Percentiles rank a stretch among this genome's conserved stretches.
Evolutionary conservation across 2,113 vertebrate genomes (phyloP).

Genomic region (Hydrochoerus hydrochaeris): DNA sequence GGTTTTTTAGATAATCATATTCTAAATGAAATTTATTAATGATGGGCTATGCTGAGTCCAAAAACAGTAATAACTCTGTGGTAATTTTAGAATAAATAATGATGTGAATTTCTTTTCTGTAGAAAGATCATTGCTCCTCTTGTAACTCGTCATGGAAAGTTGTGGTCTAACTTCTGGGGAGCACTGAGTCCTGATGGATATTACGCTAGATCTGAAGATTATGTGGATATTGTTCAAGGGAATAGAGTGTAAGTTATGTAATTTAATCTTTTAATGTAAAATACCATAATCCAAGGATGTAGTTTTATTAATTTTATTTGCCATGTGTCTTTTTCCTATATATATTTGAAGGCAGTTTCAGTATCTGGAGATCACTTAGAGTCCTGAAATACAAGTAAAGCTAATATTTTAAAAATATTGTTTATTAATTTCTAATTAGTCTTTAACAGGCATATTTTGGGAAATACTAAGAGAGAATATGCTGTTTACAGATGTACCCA

Average conservation of each 20-base stretch:
- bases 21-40: conserved; percentile 24
- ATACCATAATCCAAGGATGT: not conserved
- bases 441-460: not conserved
- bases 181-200: conserved; percentile 96
- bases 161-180: conserved; percentile 99
- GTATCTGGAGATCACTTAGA: not conserved
- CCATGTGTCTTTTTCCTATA: not conserved
- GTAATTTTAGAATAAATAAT: not conserved
- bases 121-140: conserved; percentile 98
- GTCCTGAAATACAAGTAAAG: not conserved
- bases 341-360: conserved; percentile 7
- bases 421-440: not conserved
- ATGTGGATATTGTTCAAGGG: conserved; percentile 97
- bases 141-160: conserved; percentile 95
- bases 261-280: conserved; percentile 12
- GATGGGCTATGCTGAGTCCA: not conserved
- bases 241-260: conserved; percentile 93
- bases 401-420: not conserved
- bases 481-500: not conserved
- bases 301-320: not conserved
- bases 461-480: not conserved
- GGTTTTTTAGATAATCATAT: not conserved
- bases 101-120: conserved; percentile 60
- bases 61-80: not conserved
- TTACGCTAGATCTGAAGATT: conserved; percentile 98